These are phyloP conservation scores for Aporrectodea caliginosa DNA, from an alignment of 1,140 invertebrate species.

Conservation along the genomic window DNA sequence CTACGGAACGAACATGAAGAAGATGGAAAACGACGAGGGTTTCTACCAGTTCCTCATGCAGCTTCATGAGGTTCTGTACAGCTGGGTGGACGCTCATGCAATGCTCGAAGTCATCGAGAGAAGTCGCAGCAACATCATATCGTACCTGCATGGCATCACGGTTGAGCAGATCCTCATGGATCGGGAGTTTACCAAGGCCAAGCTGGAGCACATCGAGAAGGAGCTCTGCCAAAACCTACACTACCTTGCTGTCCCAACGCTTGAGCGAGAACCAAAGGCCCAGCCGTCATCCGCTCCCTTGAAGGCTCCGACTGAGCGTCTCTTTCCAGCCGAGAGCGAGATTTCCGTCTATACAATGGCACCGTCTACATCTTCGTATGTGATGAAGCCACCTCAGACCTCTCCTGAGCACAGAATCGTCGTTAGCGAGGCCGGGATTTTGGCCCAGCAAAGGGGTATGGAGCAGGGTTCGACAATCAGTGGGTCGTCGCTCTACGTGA, in stretches of 20 bases:
- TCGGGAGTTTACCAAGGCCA: conserved; percentile 26
- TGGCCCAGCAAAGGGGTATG: background rate
- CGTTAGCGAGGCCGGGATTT: background rate
- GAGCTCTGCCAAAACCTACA: conserved; percentile 20
- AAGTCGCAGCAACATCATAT: conserved; percentile 23
- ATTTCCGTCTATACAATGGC: no score
- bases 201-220: conserved; percentile 28
- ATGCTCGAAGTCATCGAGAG: conserved; percentile 23
- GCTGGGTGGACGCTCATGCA: background rate
- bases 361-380: no score
- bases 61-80: conserved; percentile 20
- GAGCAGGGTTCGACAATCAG: background rate
- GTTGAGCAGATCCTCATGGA: conserved; percentile 26
- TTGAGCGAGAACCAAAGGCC: no score
- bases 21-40: conserved; percentile 26
- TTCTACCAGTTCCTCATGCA: conserved; percentile 25
- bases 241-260: conserved; percentile 9
- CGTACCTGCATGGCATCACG: conserved; percentile 19
- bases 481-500: background rate
- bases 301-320: no score
- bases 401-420: no score
- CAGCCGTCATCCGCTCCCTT: no score
- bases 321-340: no score
- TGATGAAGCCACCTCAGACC: no score
- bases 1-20: conserved; percentile 21